Percentiles rank a stretch among this genome's conserved stretches.
These are phyloP conservation scores for Ceratoteleas bidentatus DNA, from an alignment of 1,140 invertebrate species.

Conservation along the genomic window DNA sequence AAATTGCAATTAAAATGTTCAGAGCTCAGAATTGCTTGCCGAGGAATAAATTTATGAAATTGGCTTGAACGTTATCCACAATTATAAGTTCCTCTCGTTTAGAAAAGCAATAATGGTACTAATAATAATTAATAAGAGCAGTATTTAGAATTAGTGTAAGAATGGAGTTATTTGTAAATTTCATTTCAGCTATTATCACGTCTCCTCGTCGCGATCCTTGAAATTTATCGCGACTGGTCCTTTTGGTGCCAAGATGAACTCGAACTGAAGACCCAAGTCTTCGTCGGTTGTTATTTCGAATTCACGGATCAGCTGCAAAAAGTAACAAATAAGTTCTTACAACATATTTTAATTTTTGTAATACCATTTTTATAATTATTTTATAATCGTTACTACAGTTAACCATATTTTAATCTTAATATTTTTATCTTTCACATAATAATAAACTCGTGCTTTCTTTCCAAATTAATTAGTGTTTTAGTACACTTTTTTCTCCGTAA, in stretches of 20 bases:
- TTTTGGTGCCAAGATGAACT: slow-evolving; percentile 89
- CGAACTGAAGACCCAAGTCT: slow-evolving; percentile 87
- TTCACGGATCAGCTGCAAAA: slow-evolving; percentile 84
- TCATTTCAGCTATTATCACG: slow-evolving; percentile 55
- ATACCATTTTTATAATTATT: too few relatives aligned
- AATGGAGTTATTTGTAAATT: too few relatives aligned
- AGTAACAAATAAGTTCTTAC: too few relatives aligned
- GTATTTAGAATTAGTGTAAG: slow-evolving; percentile 16
- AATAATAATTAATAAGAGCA: too few relatives aligned
- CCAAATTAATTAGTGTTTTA: too few relatives aligned
- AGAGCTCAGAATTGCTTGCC: slow-evolving; percentile 20
- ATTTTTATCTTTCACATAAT: too few relatives aligned
- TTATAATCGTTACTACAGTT: too few relatives aligned
- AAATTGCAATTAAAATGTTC: too few relatives aligned
- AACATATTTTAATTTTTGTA: slow-evolving; percentile 3
- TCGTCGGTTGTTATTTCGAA: slow-evolving; percentile 86
- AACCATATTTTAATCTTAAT: too few relatives aligned
- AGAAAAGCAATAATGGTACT: too few relatives aligned
- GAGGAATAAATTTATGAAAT: slow-evolving; percentile 23
- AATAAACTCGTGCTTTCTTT: too few relatives aligned
- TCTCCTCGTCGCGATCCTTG: slow-evolving; percentile 78
- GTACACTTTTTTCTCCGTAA: too few relatives aligned
- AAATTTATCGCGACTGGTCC: slow-evolving; percentile 86
- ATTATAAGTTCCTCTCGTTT: slow-evolving; percentile 13
- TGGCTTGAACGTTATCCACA: slow-evolving; percentile 11